These are phyloP conservation scores for Caligus rogercresseyi DNA, from an alignment of 1,140 invertebrate genomes.

Conservation along the genomic window DNA sequence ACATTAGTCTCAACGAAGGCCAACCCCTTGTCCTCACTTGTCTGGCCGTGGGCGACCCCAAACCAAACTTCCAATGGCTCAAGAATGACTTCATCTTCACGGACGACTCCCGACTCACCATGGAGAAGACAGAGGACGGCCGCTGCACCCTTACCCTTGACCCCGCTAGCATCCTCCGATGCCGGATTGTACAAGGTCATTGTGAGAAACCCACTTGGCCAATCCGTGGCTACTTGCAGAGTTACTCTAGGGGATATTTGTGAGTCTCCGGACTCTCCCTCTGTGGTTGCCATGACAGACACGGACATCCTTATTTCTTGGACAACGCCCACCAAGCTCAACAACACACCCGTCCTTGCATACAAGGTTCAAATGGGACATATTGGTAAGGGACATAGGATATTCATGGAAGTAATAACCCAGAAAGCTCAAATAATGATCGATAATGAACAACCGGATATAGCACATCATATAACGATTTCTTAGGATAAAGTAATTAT, in stretches of 20 bases:
- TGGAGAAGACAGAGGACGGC: constrained; percentile 48
- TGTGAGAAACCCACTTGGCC: constrained; percentile 55
- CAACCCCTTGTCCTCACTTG: constrained; percentile 58
- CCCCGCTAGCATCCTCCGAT: constrained; percentile 53
- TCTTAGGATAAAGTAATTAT: too few relatives aligned
- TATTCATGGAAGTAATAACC: too few relatives aligned
- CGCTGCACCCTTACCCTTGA: constrained; percentile 54
- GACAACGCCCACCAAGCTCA: constrained; percentile 66
- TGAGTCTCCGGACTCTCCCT: constrained; percentile 65
- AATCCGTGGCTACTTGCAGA: constrained; percentile 33
- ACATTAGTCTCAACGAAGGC: constrained; percentile 54
- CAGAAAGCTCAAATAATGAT: too few relatives aligned
- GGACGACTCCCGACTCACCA: constrained; percentile 54
- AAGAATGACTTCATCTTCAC: constrained; percentile 62
- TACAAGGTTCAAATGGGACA: constrained; percentile 49
- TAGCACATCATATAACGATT: too few relatives aligned
- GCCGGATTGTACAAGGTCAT: constrained; percentile 87
- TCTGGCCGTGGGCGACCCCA: constrained; percentile 69
- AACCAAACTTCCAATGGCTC: constrained; percentile 85
- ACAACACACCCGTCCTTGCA: constrained; percentile 59
- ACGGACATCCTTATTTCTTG: constrained; percentile 68
- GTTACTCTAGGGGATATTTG: constrained; percentile 43
- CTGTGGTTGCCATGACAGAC: constrained; percentile 58
- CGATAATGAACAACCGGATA: too few relatives aligned
- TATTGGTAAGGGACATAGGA: constrained; percentile 15